Evolutionary conservation across 2,797 vertebrate species (phyloP), one percentile per base, ranked within the genome.

Genomic region (Pipistrellus pipistrellus): DNA sequence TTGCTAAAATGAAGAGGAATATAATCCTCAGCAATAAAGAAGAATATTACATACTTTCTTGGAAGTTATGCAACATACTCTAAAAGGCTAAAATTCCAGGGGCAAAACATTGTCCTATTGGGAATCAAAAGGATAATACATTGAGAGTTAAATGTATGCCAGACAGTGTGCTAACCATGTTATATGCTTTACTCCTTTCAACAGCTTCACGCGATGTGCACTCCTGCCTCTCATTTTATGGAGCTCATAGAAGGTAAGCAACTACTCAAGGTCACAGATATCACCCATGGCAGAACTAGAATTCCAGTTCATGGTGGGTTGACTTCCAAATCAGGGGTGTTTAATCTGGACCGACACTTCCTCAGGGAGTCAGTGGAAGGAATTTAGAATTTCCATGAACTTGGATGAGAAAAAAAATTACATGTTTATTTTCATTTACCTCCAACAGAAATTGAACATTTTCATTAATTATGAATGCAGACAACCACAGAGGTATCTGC

Each of bases 21-120:
- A 3, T 27, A 72, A 91, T 83, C 57, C 20, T 84, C 27, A 86
- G 46, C 53, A 84, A 53, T 1, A 69, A 38, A 88, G 53, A 76
- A 88, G 17, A 93, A 76, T 76, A 57, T 62, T 27, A 27, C 11
- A 62, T 9, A 55, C 35, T 92, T 89, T 18, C 68, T 91, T 94
- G n/a, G 62, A 93, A 84, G 71, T 81, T 78, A 78, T 86, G 30
- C n/a, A 88, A 90, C n/a, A 72, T 86, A 77, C 62, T 30, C 51
- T 88, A 84, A 95, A 92, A 46, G 55, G 71, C 13, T 38, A 87
- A 80, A 30, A 72, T 71, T 59, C 57, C 44, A 55, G 84, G 72
- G 59, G 69, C 10, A 32, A 62, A 69, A 85, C 71, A 53, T 57
- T 71, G 57, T 85, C 10, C 55, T 21, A n/a, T 3, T 71, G 55